phyloP scores from a whole-genome alignment of 2,888 invertebrate genomes.

The Clanis bilineata region DNA sequence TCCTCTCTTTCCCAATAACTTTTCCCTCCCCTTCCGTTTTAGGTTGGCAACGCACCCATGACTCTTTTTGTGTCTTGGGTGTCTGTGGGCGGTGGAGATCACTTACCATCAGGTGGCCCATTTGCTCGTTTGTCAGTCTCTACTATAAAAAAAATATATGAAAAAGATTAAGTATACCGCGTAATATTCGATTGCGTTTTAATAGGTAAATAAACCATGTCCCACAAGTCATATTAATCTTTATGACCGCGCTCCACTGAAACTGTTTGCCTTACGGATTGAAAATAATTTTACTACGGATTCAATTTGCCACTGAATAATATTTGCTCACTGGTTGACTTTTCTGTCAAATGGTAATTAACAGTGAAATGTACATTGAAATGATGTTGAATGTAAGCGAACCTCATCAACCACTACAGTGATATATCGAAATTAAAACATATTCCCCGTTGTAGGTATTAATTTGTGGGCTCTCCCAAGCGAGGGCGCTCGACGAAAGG shows the following conservation, averaged over 20 bases:
- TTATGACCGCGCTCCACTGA: background rate
- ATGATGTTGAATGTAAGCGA: constrained; percentile 35
- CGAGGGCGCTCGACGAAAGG: constrained; percentile 61
- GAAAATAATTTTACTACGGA: background rate
- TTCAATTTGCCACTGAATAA: constrained; percentile 1
- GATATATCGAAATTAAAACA: constrained; percentile 58
- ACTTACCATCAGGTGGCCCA: no score
- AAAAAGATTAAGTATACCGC: constrained; percentile 49
- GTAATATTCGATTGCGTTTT: constrained; percentile 29
- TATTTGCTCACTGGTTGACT: constrained; percentile 12
- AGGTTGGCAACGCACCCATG: no score
- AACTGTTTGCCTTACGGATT: background rate
- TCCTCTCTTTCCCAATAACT: no score
- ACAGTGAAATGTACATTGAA: constrained; percentile 25
- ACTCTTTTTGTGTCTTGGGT: no score
- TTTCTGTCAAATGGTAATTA: constrained; percentile 12
- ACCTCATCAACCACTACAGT: constrained; percentile 39
- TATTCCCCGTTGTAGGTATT: constrained; percentile 57
- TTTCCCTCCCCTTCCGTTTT: no score
- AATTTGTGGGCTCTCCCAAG: constrained; percentile 60
- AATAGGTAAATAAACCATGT: background rate
- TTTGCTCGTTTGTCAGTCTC: no score
- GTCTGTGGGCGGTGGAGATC: no score
- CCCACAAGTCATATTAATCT: background rate
- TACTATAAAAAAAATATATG: no score